A percentile compares a stretch with the other conserved stretches of the same genome.
Evolutionary conservation across 1,140 invertebrate genomes (phyloP).

Genomic region (Drosophila guanche): DNA sequence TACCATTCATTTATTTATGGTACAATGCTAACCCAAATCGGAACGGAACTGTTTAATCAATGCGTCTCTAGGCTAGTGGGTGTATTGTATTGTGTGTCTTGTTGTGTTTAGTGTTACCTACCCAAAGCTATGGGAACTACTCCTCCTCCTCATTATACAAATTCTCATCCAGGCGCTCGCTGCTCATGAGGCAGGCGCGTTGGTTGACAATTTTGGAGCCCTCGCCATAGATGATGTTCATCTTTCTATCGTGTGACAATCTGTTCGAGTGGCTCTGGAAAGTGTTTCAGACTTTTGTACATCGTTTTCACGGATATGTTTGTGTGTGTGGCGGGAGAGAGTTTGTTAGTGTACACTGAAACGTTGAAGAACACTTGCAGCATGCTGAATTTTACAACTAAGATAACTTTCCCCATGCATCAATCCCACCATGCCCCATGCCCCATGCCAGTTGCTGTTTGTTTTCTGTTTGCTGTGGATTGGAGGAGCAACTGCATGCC

Average conservation of each 20-base stretch:
- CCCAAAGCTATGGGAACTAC: slow-evolving; percentile 40
- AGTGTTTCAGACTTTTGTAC: slow-evolving; percentile 33
- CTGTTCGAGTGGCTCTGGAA: slow-evolving; percentile 50
- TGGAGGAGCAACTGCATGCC: slow-evolving; percentile 21
- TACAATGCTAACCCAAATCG: slow-evolving; percentile 23
- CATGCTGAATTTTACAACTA: slow-evolving; percentile 49
- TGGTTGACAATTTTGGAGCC: slow-evolving; percentile 71
- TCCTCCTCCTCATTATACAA: slow-evolving; percentile 70
- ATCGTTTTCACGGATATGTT: background rate
- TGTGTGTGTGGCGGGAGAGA: slow-evolving; percentile 14
- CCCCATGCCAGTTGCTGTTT: slow-evolving; percentile 38
- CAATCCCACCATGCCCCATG: slow-evolving; percentile 55
- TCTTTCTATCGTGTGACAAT: slow-evolving; percentile 44
- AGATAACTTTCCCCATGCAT: slow-evolving; percentile 29
- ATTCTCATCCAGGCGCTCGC: slow-evolving; percentile 67
- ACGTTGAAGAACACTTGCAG: slow-evolving; percentile 31
- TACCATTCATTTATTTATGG: background rate
- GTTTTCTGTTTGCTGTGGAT: slow-evolving; percentile 12
- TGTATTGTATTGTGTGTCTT: slow-evolving; percentile 34
- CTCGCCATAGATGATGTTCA: slow-evolving; percentile 71
- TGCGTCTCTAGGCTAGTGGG: slow-evolving; percentile 2
- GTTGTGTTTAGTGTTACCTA: slow-evolving; percentile 47
- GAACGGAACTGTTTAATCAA: slow-evolving; percentile 9
- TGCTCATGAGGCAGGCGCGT: slow-evolving; percentile 28
- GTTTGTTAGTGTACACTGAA: slow-evolving; percentile 40